Percentiles rank a stretch among this genome's conserved stretches.
phyloP scores from a whole-genome alignment of 2,888 invertebrate species.

The Agriopis aurantiaria region DNA sequence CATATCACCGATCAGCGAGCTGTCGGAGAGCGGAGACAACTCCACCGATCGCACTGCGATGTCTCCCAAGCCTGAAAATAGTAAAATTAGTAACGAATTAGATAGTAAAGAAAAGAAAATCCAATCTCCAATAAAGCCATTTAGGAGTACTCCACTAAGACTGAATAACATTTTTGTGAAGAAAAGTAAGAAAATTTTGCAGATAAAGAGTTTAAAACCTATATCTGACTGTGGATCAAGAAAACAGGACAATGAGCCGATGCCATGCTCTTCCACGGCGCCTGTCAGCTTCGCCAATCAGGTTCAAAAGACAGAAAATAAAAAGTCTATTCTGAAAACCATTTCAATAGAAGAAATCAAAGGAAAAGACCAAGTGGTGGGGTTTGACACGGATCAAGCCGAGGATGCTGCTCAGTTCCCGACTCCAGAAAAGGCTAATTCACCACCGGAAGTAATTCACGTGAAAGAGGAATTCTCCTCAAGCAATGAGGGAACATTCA shows the following conservation, averaged over 20 bases:
- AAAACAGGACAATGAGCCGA: conserved; percentile 54
- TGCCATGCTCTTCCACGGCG: conserved; percentile 66
- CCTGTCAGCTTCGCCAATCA: conserved; percentile 74
- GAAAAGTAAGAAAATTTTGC: conserved; percentile 78
- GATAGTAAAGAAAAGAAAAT: conserved; percentile 57
- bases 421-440: conserved; percentile 17
- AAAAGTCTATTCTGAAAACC: conserved; percentile 58
- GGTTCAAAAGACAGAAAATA: conserved; percentile 44
- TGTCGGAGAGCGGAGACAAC: conserved; percentile 80
- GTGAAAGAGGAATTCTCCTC: conserved; percentile 78
- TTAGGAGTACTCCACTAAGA: conserved; percentile 64
- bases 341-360: conserved; percentile 71
- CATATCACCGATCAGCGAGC: conserved; percentile 82
- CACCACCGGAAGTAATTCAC: conserved; percentile 54
- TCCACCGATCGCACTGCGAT: conserved; percentile 66
- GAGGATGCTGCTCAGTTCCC: conserved; percentile 48
- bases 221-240: conserved; percentile 44
- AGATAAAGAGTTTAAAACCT: conserved; percentile 75
- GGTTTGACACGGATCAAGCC: conserved; percentile 61
- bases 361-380: conserved; percentile 53
- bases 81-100: conserved; percentile 36
- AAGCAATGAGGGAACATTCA: conserved; percentile 70
- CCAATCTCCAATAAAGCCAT: conserved; percentile 57
- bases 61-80: conserved; percentile 62
- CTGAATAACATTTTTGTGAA: conserved; percentile 79